Evolutionary conservation across 1,140 invertebrate species (phyloP).

Genomic region (Archegozetes longisetosus): DNA sequence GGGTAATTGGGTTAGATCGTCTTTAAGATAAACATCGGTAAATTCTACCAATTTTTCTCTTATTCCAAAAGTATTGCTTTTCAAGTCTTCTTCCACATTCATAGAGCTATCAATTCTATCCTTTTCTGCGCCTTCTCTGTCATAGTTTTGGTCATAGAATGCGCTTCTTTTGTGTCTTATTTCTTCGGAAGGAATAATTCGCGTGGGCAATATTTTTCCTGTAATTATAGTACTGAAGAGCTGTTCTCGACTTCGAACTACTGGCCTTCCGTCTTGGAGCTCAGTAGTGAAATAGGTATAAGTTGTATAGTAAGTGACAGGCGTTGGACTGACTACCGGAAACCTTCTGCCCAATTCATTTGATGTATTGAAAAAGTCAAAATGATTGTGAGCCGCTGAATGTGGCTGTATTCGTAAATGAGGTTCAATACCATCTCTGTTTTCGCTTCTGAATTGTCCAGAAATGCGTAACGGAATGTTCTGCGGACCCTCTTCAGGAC

Average conservation of each 20-base stretch:
- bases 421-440: background rate
- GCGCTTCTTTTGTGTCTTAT: background rate
- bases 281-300: conserved; percentile 80
- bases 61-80: conserved; percentile 1
- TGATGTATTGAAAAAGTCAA: background rate
- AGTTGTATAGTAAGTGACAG: conserved; percentile 73
- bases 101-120: background rate
- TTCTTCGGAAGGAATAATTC: background rate
- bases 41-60: background rate
- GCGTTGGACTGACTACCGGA: conserved; percentile 30
- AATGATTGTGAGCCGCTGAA: background rate
- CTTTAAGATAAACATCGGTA: background rate
- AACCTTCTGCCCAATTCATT: background rate
- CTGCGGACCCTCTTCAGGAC: background rate
- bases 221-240: conserved; percentile 28
- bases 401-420: background rate
- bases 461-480: background rate
- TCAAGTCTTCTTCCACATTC: background rate
- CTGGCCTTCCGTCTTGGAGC: conserved; percentile 62
- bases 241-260: conserved; percentile 28
- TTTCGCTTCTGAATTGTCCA: background rate
- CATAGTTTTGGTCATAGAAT: background rate
- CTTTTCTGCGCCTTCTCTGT: too few relatives aligned
- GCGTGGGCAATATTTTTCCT: conserved; percentile 15
- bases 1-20: too few relatives aligned